Evolutionary conservation across 2,888 invertebrate species (phyloP).

Genomic region (Stenotaenia linearis): DNA sequence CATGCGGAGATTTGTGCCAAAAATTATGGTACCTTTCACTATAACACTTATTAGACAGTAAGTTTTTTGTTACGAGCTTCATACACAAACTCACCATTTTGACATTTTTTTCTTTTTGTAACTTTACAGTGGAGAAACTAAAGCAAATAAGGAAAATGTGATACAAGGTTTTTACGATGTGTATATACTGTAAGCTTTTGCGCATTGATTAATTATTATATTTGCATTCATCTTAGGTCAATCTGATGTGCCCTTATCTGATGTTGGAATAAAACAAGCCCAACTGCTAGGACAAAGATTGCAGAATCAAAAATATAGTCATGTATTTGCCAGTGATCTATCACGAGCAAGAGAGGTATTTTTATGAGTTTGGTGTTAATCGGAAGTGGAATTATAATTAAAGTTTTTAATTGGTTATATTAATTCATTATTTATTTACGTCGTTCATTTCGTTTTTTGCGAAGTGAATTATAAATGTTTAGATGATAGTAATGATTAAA

Average conservation of each 20-base stretch:
- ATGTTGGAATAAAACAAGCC: conserved; percentile 33
- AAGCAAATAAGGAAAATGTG: conserved; percentile 35
- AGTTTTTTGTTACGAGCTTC: not conserved
- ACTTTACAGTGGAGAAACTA: conserved; percentile 34
- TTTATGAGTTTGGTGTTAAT: not conserved
- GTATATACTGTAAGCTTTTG: not conserved
- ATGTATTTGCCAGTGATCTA: conserved; percentile 35
- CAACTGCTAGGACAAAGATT: conserved; percentile 31
- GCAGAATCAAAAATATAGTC: conserved; percentile 34
- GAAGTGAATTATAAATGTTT: too few relatives aligned
- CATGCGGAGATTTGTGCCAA: not conserved
- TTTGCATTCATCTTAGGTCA: conserved; percentile 27
- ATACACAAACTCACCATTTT: not conserved
- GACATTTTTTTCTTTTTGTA: not conserved
- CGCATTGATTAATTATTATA: not conserved
- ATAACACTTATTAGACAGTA: conserved; percentile 27
- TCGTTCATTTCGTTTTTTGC: too few relatives aligned
- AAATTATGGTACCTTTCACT: conserved; percentile 1
- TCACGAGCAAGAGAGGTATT: conserved; percentile 34
- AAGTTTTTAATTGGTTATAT: too few relatives aligned
- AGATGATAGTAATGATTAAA: too few relatives aligned
- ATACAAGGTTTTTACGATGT: conserved; percentile 32
- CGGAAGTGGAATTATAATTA: too few relatives aligned
- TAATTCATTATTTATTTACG: too few relatives aligned
- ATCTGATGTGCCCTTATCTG: conserved; percentile 35